Base-by-base conservation (phyloP, 1,140 invertebrate species). In the Matsumurasca onukii region DNA sequence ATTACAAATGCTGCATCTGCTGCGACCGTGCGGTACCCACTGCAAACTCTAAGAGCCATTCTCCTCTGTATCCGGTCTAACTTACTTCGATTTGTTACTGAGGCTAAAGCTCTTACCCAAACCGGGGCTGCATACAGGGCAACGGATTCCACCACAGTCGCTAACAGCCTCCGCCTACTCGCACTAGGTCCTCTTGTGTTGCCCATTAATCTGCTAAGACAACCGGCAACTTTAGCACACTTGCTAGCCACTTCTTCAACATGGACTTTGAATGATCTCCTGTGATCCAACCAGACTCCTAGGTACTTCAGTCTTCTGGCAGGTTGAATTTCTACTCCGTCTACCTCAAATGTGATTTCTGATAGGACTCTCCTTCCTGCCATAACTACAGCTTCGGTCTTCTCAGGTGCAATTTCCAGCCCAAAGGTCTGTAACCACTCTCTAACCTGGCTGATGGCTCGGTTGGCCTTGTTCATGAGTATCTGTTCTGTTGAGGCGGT, bases 301-400 rank as follows among this genome's bases (percentile, higher is more conserved):
- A 55, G 52, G 20, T 55, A 45, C n/a, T 45, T 45, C 39, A 45
- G n/a, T n/a, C n/a, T 45, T n/a, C n/a, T 45, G 39, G 39, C 39
- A 45, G 39, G 9, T 12, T 45, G 9, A 12, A 12, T n/a, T 45
- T 12, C 39, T 12, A 45, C n/a, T 45, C 39, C 39, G n/a, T 45
- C n/a, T n/a, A 45, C 39, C n/a, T 45, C 39, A 45, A 45, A 9
- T 12, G 9, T 45, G 9, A 45, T 45, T n/a, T 45, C 39, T 12
- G 39, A 12, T n/a, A 45, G 39, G 9, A n/a, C n/a, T n/a, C n/a
- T 45, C 39, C 39, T 45, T 9, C 39, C 39, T 45, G 39, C 39
- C 39, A 45, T 45, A 12, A 45, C 39, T 45, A 45, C n/a, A 12
- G 39, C 39, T 45, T n/a, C n/a, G 39, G 9, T 45, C n/a, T 45